Percentiles rank a stretch among this genome's conserved stretches.
These are phyloP conservation scores for Schizothorax lantsangensis DNA, from an alignment of 2,797 vertebrate genomes.

Conservation along the genomic window DNA sequence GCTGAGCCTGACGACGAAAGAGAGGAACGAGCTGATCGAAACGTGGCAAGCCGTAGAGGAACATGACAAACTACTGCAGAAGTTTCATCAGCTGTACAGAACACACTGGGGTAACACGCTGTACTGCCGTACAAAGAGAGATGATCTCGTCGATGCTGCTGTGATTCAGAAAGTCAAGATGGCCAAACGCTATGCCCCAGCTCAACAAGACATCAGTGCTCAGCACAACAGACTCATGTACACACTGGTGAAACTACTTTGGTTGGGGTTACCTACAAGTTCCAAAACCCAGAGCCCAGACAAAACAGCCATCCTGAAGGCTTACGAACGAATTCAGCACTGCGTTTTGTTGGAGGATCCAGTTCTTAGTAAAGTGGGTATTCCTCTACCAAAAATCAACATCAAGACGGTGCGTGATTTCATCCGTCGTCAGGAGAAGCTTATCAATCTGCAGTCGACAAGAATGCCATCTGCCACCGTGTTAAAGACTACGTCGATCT, in stretches of 20 bases:
- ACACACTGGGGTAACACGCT: slow-evolving; percentile 51
- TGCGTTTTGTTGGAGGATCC: slow-evolving; percentile 11
- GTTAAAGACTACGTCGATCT: slow-evolving; percentile 35
- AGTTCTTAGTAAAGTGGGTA: too few relatives aligned
- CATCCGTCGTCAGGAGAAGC: neutral
- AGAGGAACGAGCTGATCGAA: too few relatives aligned
- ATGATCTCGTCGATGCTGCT: slow-evolving; percentile 25
- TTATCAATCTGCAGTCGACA: neutral
- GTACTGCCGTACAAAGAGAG: slow-evolving; percentile 37
- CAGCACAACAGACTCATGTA: slow-evolving; percentile 38
- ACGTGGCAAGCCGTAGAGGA: neutral
- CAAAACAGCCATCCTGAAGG: neutral
- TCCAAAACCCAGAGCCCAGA: neutral
- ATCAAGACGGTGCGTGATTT: neutral
- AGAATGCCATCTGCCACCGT: neutral
- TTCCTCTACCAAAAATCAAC: slow-evolving; percentile 39
- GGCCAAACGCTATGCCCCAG: slow-evolving; percentile 28
- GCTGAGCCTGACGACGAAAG: too few relatives aligned
- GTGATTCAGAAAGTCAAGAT: neutral
- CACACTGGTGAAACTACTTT: slow-evolving; percentile 36
- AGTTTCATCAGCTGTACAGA: slow-evolving; percentile 47
- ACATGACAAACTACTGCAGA: slow-evolving; percentile 36
- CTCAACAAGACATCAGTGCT: slow-evolving; percentile 52
- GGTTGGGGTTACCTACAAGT: slow-evolving; percentile 9
- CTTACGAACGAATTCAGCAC: neutral